These are phyloP conservation scores for Hylaeus anthracinus DNA, from an alignment of 1,140 invertebrate genomes.

Conservation along the genomic window DNA sequence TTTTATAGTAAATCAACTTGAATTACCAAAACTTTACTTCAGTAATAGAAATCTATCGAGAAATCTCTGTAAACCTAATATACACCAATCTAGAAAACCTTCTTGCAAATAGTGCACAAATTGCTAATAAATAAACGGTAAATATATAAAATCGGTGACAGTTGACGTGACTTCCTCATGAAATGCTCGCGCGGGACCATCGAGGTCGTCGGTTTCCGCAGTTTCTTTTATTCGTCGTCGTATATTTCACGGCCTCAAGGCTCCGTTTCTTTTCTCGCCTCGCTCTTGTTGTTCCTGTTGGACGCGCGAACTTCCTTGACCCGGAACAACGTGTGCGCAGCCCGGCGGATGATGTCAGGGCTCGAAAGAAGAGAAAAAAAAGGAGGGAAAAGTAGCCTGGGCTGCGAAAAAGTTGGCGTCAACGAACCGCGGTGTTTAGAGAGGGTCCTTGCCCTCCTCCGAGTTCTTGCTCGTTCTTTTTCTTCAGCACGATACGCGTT, in stretches of 20 bases:
- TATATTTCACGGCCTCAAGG: conserved; percentile 9
- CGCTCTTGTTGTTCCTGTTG: not conserved
- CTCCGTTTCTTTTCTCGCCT: conserved; percentile 2
- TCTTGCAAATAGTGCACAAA: too few relatives aligned
- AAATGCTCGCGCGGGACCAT: not conserved
- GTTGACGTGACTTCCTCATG: too few relatives aligned
- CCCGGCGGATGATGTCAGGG: not conserved
- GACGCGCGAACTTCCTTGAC: not conserved
- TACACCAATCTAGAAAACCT: too few relatives aligned
- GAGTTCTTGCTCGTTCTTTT: conserved; percentile 4
- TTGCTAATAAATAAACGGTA: too few relatives aligned
- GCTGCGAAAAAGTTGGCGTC: not conserved
- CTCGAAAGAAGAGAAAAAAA: not conserved
- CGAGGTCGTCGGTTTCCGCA: not conserved
- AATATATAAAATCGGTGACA: too few relatives aligned
- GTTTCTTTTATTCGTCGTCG: not conserved
- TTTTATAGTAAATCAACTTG: too few relatives aligned
- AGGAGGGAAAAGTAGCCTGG: not conserved
- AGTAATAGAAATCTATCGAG: too few relatives aligned
- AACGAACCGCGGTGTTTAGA: conserved; percentile 54
- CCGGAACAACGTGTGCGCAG: not conserved
- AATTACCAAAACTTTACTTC: too few relatives aligned
- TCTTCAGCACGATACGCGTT: not conserved
- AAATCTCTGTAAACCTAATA: too few relatives aligned
- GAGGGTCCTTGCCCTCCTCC: conserved; percentile 52